These are phyloP conservation scores for Drosophila pseudotalamancana DNA, from an alignment of 2,888 invertebrate species.

Conservation along the genomic window DNA sequence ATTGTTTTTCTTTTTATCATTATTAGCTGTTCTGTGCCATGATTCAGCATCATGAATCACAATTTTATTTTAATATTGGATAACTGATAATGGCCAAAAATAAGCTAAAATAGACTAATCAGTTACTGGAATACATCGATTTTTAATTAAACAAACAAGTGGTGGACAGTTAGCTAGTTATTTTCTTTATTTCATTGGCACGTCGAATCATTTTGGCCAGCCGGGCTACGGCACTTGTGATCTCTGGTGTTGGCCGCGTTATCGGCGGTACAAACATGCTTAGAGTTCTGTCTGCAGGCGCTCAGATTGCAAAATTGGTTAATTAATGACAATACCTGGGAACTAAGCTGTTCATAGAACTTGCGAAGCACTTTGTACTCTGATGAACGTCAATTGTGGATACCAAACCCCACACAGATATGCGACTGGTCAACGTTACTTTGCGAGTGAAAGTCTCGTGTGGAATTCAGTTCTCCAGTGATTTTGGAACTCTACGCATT, in stretches of 20 bases:
- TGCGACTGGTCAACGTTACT: constrained; percentile 32
- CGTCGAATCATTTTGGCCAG: neutral
- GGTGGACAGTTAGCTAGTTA: constrained; percentile 9
- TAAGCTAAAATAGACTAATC: constrained; percentile 33
- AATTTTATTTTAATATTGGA: constrained; percentile 35
- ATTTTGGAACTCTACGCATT: constrained; percentile 23
- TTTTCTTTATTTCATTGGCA: constrained; percentile 27
- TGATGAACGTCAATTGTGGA: constrained; percentile 8
- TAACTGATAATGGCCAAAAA: constrained; percentile 28
- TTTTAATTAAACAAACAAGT: constrained; percentile 64
- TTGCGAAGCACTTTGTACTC: constrained; percentile 19
- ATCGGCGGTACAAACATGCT: constrained; percentile 37
- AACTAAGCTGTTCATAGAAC: constrained; percentile 15
- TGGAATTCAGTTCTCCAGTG: constrained; percentile 39
- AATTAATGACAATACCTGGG: constrained; percentile 34
- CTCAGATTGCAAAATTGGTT: constrained; percentile 39
- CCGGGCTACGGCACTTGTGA: constrained; percentile 45
- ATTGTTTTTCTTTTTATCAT: neutral
- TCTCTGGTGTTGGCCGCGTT: constrained; percentile 29
- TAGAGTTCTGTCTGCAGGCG: constrained; percentile 12
- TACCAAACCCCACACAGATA: neutral
- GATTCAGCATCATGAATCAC: constrained; percentile 39
- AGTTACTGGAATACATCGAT: constrained; percentile 23
- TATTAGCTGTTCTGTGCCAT: neutral
- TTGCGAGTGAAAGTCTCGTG: constrained; percentile 22